Conservation (phyloP, 2,888 invertebrate genomes). For the Gari tellinella region DNA sequence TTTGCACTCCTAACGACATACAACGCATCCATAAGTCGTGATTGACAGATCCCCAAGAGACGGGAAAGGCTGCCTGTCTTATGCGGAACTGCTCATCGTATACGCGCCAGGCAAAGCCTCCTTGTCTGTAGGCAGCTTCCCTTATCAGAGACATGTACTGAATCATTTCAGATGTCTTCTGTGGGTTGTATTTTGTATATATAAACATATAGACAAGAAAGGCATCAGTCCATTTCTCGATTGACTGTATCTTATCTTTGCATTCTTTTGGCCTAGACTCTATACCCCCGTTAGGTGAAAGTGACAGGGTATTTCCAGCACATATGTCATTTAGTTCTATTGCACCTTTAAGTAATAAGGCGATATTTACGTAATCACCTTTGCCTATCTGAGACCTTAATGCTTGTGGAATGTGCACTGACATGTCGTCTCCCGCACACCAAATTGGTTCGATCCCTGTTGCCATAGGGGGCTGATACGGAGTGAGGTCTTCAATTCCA, state of each 20-base stretch:
- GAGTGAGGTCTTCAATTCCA: too few species aligned
- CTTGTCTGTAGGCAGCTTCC: conserved; percentile 21
- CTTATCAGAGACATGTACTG: conserved; percentile 36
- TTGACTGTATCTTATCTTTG: conserved; percentile 22
- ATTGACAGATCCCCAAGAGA: conserved; percentile 26
- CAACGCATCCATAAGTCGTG: conserved; percentile 40
- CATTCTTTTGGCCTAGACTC: conserved; percentile 22
- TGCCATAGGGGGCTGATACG: too few species aligned
- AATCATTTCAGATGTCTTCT: conserved; percentile 23
- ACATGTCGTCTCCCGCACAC: conserved; percentile 20
- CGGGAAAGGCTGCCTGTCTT: conserved; percentile 17
- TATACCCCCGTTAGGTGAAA: conserved; percentile 11
- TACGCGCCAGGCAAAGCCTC: conserved; percentile 28
- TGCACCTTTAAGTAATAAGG: conserved; percentile 26
- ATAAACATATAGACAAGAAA: conserved; percentile 33
- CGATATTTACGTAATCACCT: conserved; percentile 33
- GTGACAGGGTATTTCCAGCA: conserved; percentile 6
- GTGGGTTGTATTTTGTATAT: conserved; percentile 7
- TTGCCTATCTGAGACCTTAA: conserved; percentile 17
- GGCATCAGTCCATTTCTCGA: conserved; percentile 47
- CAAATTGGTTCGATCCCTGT: not conserved
- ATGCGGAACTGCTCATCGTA: conserved; percentile 44
- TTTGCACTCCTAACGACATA: too few species aligned
- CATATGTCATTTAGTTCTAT: conserved; percentile 23
- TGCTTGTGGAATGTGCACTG: conserved; percentile 15